These are phyloP conservation scores for Laodelphax striatellus DNA, from an alignment of 1,140 invertebrate species.

Conservation along the genomic window DNA sequence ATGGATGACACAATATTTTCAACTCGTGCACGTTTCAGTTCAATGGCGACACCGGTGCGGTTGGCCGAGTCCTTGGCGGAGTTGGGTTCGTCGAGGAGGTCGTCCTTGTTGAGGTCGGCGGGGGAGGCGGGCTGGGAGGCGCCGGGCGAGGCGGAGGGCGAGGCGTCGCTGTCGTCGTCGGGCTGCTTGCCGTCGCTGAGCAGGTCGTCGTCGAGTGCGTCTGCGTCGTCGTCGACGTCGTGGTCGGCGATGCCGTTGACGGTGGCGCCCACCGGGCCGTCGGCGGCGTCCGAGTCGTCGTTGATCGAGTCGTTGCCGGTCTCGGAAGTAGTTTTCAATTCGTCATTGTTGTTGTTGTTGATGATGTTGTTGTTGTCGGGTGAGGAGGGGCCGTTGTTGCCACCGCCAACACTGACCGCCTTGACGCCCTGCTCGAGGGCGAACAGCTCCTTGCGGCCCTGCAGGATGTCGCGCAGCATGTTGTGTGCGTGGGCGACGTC, in stretches of 20 bases:
- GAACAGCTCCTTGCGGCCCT: constrained; percentile 61
- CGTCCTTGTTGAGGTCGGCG: constrained; percentile 33
- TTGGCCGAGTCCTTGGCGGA: constrained; percentile 38
- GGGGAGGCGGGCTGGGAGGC: constrained; percentile 38
- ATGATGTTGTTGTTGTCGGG: constrained; percentile 38
- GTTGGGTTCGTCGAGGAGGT: constrained; percentile 37
- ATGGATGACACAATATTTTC: constrained; percentile 91
- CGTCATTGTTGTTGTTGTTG: constrained; percentile 35
- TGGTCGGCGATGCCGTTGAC: constrained; percentile 39
- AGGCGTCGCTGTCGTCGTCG: constrained; percentile 45
- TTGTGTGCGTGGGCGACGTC: constrained; percentile 54
- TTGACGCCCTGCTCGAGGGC: constrained; percentile 48
- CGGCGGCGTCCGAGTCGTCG: constrained; percentile 43
- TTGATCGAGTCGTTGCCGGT: constrained; percentile 34
- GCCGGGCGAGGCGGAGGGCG: constrained; percentile 52
- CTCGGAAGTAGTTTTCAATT: constrained; percentile 34
- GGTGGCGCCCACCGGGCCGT: constrained; percentile 42
- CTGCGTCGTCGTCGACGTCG: constrained; percentile 20
- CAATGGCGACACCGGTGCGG: constrained; percentile 36
- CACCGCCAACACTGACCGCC: constrained; percentile 23
- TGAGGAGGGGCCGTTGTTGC: constrained; percentile 29
- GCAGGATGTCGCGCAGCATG: constrained; percentile 71
- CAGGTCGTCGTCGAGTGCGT: constrained; percentile 33
- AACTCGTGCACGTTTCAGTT: constrained; percentile 81
- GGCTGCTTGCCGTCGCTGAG: constrained; percentile 29